Percentiles rank a stretch among this genome's conserved stretches.
Conservation (phyloP, 2,797 vertebrate species). For the Platalea minor region DNA sequence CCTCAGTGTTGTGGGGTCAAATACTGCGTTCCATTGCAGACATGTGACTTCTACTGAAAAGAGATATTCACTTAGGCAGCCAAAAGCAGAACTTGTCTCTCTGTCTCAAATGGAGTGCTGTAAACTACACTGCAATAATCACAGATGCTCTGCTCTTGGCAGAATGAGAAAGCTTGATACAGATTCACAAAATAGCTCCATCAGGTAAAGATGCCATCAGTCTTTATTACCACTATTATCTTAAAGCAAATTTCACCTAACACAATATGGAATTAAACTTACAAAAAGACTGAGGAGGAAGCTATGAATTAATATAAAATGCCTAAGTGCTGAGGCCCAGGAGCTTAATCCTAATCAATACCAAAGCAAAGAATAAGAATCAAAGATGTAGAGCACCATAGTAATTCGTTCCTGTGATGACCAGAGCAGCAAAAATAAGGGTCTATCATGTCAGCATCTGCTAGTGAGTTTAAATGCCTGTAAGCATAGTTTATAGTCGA, state of each 20-base stretch:
- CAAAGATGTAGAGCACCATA: not conserved
- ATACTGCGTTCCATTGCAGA: not conserved
- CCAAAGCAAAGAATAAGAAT: not conserved
- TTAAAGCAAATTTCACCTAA: constrained; percentile 39
- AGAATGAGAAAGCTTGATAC: constrained; percentile 29
- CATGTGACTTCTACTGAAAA: not conserved
- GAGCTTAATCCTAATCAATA: not conserved
- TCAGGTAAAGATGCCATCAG: constrained; percentile 14
- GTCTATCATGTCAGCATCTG: not conserved
- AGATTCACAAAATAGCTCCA: constrained; percentile 31
- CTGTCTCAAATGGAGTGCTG: not conserved
- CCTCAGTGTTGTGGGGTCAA: not conserved
- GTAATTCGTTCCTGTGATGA: not conserved
- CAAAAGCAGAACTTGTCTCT: not conserved
- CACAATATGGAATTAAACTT: not conserved
- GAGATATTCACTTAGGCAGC: not conserved
- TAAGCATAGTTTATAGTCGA: not conserved
- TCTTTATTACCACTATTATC: constrained; percentile 46
- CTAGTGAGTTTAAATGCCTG: not conserved
- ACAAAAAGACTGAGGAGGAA: not conserved
- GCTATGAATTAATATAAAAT: constrained; percentile 27
- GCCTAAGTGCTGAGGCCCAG: not conserved
- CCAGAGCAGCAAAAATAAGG: not conserved
- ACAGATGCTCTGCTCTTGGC: constrained; percentile 62
- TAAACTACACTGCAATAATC: constrained; percentile 11